Evolutionary conservation across 2,113 vertebrate genomes (phyloP).

Genomic region (Charadrius vociferus): DNA sequence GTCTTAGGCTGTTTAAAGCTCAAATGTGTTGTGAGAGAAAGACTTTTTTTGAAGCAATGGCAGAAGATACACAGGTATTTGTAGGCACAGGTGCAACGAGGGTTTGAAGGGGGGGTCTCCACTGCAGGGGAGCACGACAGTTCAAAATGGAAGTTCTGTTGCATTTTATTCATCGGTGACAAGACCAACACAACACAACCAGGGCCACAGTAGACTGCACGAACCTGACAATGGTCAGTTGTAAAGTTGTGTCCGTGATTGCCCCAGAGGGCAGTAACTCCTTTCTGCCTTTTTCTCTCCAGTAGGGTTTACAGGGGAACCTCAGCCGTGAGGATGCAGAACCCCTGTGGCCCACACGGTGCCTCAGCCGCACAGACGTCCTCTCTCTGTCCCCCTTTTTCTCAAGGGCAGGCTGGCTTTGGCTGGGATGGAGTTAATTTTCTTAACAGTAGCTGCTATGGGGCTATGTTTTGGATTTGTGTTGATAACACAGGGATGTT

Average conservation of each 20-base stretch:
- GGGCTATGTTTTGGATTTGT: not conserved
- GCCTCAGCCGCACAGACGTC: not conserved
- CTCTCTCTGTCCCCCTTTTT: not conserved
- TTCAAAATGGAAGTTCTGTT: not conserved
- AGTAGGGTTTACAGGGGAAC: not conserved
- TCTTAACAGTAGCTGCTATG: not conserved
- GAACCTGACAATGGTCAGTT: not conserved
- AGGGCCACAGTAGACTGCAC: too few relatives aligned
- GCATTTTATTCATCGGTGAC: not conserved
- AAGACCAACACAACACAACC: rapidly evolving
- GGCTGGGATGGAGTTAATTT: not conserved
- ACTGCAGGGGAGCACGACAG: rapidly evolving
- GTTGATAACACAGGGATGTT: not conserved
- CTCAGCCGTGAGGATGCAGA: rapidly evolving
- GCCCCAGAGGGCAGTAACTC: rapidly evolving
- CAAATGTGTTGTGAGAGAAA: not conserved
- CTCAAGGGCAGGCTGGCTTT: not conserved
- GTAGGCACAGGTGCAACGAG: not conserved
- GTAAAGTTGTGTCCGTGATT: not conserved
- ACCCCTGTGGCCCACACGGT: not conserved
- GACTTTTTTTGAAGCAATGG: not conserved
- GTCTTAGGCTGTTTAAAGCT: not conserved
- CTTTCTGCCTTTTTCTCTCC: not conserved
- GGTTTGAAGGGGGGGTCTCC: not conserved
- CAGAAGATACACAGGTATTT: not conserved